Base-by-base conservation (phyloP, 2,888 invertebrate genomes). In the Coenonympha arcania region DNA sequence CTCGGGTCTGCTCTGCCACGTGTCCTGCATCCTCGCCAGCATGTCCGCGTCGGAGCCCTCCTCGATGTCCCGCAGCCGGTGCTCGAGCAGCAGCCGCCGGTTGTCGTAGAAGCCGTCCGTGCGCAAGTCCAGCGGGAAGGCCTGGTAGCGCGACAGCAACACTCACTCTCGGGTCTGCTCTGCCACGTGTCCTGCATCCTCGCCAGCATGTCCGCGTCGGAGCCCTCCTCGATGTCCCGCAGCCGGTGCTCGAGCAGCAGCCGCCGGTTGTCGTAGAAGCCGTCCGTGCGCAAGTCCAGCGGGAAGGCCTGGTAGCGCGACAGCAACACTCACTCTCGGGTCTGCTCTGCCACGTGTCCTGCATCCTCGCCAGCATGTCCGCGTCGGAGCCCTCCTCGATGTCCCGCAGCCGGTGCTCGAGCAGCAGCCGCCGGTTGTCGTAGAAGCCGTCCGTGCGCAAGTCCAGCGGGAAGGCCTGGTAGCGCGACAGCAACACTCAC, bases 381-480 rank as follows among this genome's bases (percentile, higher is more conserved):
- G 87, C 81, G 0, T 72, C 62, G 2, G 79, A 57, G 0, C 66
- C 58, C 3, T 55, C 41, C 33, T 64, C 65, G 4, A 90, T 73
- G 6, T 74, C 60, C 3, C 65, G 50, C 40, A 90, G 61, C 54
- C 90, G 81, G 1, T 79, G 68, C 8, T 92, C 89, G 9, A 95
- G 90, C 1, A 65, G 48, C 0, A 74, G 62, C 68, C 89, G 83
- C 41, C 95, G 84, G 60, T 90, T 90, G 0, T 52, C 45, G 63
- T 92, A 93, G 79, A 96, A 95, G 34, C 88, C 76, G 2, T 82
- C 79, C 0, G 88, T 87, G 65, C 87, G 88, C 61, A 95, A 73
- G 76, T 96, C 95, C 4, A 93, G 75, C 0, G 95, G 96, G n/a
- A 80, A 85, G 20, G 53, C 55, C 71, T 95, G 94, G 68, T 89